Conservation (phyloP, 2,113 vertebrate species). For the Corapipo altera region DNA sequence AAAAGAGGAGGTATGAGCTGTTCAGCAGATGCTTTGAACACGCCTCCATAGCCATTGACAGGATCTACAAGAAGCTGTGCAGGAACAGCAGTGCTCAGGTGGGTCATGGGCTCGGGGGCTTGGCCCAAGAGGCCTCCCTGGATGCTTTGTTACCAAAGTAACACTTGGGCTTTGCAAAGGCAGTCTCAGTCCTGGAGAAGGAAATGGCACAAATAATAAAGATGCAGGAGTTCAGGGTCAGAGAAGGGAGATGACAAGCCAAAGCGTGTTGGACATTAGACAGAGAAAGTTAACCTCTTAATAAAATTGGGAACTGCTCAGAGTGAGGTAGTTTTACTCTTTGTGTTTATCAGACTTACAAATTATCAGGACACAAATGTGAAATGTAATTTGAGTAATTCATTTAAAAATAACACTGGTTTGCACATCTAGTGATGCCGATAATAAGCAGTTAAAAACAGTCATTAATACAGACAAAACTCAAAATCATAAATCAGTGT, state of each 20-base stretch:
- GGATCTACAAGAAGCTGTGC: constrained; percentile 93
- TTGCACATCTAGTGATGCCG: not conserved
- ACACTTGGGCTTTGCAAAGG: not conserved
- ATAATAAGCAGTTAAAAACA: not conserved
- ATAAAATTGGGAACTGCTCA: not conserved
- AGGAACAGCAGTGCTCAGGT: constrained; percentile 92
- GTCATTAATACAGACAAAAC: not conserved
- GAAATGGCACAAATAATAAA: not conserved
- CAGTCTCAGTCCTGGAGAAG: not conserved
- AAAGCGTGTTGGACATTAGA: not conserved
- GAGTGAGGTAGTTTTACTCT: not conserved
- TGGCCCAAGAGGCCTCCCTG: not conserved
- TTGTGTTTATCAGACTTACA: not conserved
- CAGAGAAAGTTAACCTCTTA: not conserved
- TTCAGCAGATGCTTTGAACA: constrained; percentile 92
- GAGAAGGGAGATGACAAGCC: not conserved
- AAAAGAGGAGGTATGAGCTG: constrained; percentile 78
- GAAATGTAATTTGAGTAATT: not conserved
- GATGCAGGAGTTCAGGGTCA: not conserved
- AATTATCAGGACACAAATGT: not conserved
- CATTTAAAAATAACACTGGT: not conserved
- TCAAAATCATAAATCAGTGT: not conserved
- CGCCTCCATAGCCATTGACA: constrained; percentile 83
- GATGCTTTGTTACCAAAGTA: not conserved
- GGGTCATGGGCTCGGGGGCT: not conserved